phyloP scores from a whole-genome alignment of 2,888 invertebrate species.

The Cryptosula pallasiana region DNA sequence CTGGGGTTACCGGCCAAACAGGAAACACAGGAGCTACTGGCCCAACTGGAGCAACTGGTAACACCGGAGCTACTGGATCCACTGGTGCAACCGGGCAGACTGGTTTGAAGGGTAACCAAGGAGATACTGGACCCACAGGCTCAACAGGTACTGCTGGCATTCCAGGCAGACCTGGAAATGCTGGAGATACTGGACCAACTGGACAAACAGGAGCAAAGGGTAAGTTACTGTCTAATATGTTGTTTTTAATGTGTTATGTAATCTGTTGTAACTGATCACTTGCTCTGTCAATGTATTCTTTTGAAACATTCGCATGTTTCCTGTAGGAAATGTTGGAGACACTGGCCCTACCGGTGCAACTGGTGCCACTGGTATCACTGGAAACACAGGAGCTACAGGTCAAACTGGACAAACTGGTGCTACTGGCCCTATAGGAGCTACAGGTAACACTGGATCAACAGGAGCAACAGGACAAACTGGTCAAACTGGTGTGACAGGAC shows the following conservation, averaged over 20 bases:
- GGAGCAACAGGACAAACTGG: slow-evolving; percentile 29
- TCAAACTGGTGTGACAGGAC: slow-evolving; percentile 18
- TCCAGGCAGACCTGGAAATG: slow-evolving; percentile 6
- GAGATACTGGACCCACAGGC: neutral
- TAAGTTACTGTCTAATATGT: neutral
- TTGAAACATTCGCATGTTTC: neutral
- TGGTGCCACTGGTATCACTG: slow-evolving; percentile 21
- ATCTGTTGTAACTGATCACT: neutral
- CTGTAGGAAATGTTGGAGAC: slow-evolving; percentile 22
- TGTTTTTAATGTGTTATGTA: too few species aligned
- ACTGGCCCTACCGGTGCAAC: slow-evolving; percentile 11
- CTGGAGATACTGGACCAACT: slow-evolving; percentile 15
- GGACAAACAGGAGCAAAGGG: slow-evolving; percentile 24
- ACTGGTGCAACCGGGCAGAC: slow-evolving; percentile 14
- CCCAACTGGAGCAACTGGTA: slow-evolving; percentile 18
- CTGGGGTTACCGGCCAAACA: slow-evolving; percentile 1
- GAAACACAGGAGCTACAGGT: slow-evolving; percentile 7
- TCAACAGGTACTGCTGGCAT: slow-evolving; percentile 13
- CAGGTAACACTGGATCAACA: slow-evolving; percentile 27
- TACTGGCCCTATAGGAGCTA: slow-evolving; percentile 12
- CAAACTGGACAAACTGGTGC: slow-evolving; percentile 2
- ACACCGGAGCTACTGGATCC: slow-evolving; percentile 14
- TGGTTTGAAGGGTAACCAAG: slow-evolving; percentile 18
- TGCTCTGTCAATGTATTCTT: neutral
- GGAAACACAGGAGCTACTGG: slow-evolving; percentile 28